Evolutionary conservation across 2,113 vertebrate species (phyloP).

Genomic region (Lophius piscatorius): DNA sequence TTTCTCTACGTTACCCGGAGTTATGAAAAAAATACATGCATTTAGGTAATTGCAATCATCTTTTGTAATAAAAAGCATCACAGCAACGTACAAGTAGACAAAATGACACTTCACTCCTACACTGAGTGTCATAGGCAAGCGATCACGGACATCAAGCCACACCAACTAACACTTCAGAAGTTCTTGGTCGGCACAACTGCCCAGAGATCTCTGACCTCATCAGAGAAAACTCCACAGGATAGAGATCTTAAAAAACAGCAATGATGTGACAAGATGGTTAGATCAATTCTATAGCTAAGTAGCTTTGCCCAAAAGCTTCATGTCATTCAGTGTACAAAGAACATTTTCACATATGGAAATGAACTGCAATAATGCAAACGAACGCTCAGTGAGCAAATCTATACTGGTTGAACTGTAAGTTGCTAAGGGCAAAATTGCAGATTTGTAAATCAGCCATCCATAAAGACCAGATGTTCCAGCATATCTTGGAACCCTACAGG

Average conservation of each 20-base stretch:
- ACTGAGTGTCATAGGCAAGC: no score
- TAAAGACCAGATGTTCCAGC: slow-evolving; percentile 64
- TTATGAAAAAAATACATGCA: no score
- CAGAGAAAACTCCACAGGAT: slow-evolving; percentile 4
- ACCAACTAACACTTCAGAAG: slow-evolving; percentile 29
- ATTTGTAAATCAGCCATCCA: slow-evolving; percentile 45
- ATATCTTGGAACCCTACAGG: slow-evolving; percentile 20
- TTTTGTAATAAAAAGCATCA: no score
- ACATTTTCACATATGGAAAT: neutral
- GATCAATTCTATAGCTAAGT: no score
- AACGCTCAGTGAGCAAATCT: slow-evolving; percentile 51
- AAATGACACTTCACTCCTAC: no score
- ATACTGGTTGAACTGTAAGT: slow-evolving; percentile 63
- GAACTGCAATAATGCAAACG: slow-evolving; percentile 1
- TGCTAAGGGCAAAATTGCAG: slow-evolving; percentile 30
- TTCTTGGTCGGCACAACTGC: slow-evolving; percentile 29
- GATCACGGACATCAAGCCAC: slow-evolving; percentile 36
- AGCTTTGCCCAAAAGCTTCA: no score
- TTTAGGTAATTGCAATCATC: no score
- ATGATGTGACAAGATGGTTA: slow-evolving; percentile 13
- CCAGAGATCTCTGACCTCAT: slow-evolving; percentile 36
- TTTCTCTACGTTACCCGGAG: no score
- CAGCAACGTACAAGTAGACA: no score
- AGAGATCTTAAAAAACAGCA: slow-evolving; percentile 8
- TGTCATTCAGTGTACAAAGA: no score